phyloP scores from a whole-genome alignment of 1,140 invertebrate genomes.

The Neodiprion fabricii region DNA sequence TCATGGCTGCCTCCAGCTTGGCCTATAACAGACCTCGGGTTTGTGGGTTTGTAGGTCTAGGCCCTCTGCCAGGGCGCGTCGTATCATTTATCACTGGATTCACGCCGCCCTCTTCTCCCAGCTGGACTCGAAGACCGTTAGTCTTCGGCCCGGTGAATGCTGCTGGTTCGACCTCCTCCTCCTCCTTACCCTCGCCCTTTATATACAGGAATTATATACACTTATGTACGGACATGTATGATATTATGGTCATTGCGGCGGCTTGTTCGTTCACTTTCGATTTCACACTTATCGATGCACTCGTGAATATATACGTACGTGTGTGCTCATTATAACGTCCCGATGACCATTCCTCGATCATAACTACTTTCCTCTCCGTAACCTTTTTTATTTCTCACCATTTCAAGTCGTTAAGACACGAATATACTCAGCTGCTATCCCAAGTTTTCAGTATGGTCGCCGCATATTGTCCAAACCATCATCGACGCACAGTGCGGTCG shows the following conservation, averaged over 20 bases:
- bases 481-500: too few species aligned
- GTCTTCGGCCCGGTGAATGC: conserved; percentile 11
- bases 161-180: neutral
- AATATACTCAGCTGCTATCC: too few species aligned
- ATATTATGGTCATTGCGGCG: neutral
- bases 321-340: too few species aligned
- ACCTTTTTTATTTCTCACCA: too few species aligned
- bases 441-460: too few species aligned
- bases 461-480: too few species aligned
- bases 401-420: too few species aligned
- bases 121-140: conserved; percentile 8
- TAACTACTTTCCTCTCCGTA: too few species aligned
- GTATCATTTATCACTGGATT: conserved; percentile 57
- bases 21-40: conserved; percentile 44
- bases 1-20: conserved; percentile 40
- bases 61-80: conserved; percentile 35
- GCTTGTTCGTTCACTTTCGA: neutral
- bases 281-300: neutral
- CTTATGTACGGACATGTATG: neutral
- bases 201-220: neutral
- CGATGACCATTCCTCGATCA: too few species aligned
- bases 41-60: conserved; percentile 56
- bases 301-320: neutral
- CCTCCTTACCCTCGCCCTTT: neutral
- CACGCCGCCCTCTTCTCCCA: conserved; percentile 43